Percentiles rank a stretch among this genome's conserved stretches.
These are phyloP conservation scores for Charanyca ferruginea DNA, from an alignment of 2,888 invertebrate genomes.

Conservation along the genomic window DNA sequence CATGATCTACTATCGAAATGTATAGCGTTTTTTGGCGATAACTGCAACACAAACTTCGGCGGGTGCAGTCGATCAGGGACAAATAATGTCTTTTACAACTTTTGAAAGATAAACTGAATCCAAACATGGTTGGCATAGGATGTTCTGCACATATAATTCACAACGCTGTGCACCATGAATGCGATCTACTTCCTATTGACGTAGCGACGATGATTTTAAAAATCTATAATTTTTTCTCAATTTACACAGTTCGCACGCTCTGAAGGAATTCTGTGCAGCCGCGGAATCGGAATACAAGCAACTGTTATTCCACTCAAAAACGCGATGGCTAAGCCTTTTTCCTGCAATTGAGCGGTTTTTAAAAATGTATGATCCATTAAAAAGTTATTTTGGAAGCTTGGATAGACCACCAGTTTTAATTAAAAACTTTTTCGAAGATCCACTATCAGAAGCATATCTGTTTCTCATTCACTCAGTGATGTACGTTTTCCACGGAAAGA, in stretches of 20 bases:
- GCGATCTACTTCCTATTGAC: conserved; percentile 2
- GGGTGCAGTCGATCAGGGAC: not conserved
- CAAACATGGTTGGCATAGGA: not conserved
- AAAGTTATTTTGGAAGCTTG: too few species aligned
- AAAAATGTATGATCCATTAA: too few species aligned
- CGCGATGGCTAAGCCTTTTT: too few species aligned
- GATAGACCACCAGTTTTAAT: too few species aligned
- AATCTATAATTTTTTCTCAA: not conserved
- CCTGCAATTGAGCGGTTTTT: too few species aligned
- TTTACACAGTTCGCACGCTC: too few species aligned
- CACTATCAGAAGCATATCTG: too few species aligned
- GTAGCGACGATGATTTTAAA: not conserved
- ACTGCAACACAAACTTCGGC: conserved; percentile 1
- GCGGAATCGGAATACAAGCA: too few species aligned
- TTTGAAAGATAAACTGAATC: not conserved
- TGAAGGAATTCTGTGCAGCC: too few species aligned
- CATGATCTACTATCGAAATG: conserved; percentile 1
- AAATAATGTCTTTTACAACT: not conserved
- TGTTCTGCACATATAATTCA: conserved; percentile 1
- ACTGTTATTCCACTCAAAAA: too few species aligned
- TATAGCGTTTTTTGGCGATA: conserved; percentile 1
- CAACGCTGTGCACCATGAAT: conserved; percentile 2
- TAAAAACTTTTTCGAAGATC: not conserved
- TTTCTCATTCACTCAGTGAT: too few species aligned
- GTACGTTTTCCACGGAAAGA: too few species aligned